These are phyloP conservation scores for Xenopus borealis DNA, from an alignment of 2,113 vertebrate species.

Conservation along the genomic window DNA sequence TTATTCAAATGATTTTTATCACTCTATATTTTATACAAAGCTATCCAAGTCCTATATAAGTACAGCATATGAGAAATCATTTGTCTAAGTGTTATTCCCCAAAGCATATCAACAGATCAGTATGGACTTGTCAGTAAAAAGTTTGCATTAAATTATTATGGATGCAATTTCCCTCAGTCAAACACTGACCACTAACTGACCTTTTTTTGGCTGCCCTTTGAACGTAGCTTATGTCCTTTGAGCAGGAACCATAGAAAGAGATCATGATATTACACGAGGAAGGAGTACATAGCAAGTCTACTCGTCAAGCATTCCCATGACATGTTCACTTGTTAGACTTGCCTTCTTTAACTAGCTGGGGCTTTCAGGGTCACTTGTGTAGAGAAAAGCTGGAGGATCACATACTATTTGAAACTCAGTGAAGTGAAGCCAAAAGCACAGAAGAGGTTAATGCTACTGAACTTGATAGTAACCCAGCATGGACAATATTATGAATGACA, in stretches of 20 bases:
- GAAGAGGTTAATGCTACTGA: conserved; percentile 44
- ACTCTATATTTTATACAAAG: no score
- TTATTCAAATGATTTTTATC: no score
- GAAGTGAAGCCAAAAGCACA: not conserved
- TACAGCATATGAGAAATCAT: not conserved
- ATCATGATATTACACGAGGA: not conserved
- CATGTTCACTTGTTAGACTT: not conserved
- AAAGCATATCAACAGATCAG: not conserved
- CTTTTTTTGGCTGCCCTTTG: not conserved
- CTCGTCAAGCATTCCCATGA: not conserved
- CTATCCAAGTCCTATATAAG: no score
- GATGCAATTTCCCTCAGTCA: not conserved
- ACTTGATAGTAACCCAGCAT: conserved; percentile 54
- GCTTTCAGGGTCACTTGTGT: not conserved
- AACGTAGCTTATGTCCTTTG: not conserved
- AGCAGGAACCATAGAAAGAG: not conserved
- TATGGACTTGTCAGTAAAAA: not conserved
- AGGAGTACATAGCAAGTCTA: not conserved
- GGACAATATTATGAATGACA: conserved; percentile 66
- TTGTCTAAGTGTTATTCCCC: not conserved
- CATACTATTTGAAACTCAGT: not conserved
- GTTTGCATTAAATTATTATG: not conserved
- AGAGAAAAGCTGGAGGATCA: not conserved
- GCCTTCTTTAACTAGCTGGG: not conserved
- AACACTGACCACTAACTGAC: not conserved